Evolutionary conservation across 2,113 vertebrate species (phyloP).

Genomic region (Tonatia bakeri): DNA sequence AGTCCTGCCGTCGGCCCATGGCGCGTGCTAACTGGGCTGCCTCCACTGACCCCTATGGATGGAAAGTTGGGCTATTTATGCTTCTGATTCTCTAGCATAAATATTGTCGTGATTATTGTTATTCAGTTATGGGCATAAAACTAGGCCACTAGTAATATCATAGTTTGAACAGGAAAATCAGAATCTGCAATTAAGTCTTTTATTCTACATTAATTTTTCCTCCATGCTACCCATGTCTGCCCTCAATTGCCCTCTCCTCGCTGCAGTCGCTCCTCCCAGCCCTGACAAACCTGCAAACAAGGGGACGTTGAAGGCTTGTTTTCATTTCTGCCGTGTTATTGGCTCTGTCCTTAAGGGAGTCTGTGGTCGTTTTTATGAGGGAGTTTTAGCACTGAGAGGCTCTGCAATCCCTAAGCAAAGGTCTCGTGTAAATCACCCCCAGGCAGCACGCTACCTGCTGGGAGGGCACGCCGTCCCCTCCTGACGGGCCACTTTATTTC

Average conservation of each 20-base stretch:
- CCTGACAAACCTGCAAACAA: not conserved
- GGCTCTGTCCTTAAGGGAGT: not conserved
- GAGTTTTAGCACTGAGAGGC: not conserved
- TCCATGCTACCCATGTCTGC: not conserved
- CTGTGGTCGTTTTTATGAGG: slow-evolving; percentile 13
- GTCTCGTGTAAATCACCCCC: not conserved
- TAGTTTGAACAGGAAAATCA: not conserved
- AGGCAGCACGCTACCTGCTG: not conserved
- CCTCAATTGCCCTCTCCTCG: not conserved
- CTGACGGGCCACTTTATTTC: not conserved
- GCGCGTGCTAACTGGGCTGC: not conserved
- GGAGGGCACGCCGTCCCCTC: not conserved
- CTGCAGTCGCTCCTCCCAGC: not conserved
- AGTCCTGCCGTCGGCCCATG: not conserved
- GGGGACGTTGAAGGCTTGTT: not conserved
- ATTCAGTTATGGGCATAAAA: not conserved
- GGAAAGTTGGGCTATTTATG: not conserved
- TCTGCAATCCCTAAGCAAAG: not conserved
- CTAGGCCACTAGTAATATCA: not conserved
- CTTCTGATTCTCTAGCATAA: not conserved
- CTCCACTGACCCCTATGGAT: not conserved
- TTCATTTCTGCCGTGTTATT: slow-evolving; percentile 1
- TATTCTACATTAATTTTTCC: not conserved
- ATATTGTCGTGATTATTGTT: not conserved
- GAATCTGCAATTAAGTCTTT: not conserved